These are phyloP conservation scores for Alectoris magna DNA, from an alignment of 2,797 vertebrate species.

Conservation along the genomic window DNA sequence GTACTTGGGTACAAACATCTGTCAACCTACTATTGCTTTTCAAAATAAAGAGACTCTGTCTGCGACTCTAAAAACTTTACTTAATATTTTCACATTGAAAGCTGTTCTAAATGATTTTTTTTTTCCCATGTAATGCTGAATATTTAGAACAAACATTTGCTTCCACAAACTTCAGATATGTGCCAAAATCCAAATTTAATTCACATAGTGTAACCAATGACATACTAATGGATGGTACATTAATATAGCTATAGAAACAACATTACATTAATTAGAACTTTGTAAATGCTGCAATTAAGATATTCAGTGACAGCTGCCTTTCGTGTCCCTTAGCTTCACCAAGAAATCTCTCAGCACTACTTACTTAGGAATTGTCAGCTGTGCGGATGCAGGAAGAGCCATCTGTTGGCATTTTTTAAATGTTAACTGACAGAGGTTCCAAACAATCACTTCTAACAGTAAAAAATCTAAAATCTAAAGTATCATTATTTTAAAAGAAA, in stretches of 20 bases:
- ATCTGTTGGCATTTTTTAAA: slow-evolving; percentile 80
- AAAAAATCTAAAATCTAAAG: background rate
- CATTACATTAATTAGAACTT: slow-evolving; percentile 84
- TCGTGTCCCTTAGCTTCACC: slow-evolving; percentile 73
- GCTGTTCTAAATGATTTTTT: background rate
- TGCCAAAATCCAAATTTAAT: slow-evolving; percentile 74
- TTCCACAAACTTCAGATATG: slow-evolving; percentile 43
- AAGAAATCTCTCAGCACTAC: slow-evolving; percentile 80
- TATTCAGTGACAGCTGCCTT: slow-evolving; percentile 82
- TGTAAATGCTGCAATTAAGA: slow-evolving; percentile 83
- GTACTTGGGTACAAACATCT: background rate
- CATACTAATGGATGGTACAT: slow-evolving; percentile 75
- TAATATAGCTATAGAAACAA: slow-evolving; percentile 82
- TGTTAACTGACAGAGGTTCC: slow-evolving; percentile 69
- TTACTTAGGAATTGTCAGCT: slow-evolving; percentile 79
- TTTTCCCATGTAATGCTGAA: background rate
- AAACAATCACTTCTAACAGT: slow-evolving; percentile 55
- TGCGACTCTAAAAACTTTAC: background rate
- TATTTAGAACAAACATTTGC: slow-evolving; percentile 21
- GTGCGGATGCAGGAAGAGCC: slow-evolving; percentile 73
- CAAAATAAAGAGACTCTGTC: background rate
- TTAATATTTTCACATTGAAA: background rate
- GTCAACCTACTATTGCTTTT: background rate
- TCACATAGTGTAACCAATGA: slow-evolving; percentile 67
- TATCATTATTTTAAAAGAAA: background rate